phyloP scores from a whole-genome alignment of 2,888 invertebrate genomes.

The Pyrgus malvae region DNA sequence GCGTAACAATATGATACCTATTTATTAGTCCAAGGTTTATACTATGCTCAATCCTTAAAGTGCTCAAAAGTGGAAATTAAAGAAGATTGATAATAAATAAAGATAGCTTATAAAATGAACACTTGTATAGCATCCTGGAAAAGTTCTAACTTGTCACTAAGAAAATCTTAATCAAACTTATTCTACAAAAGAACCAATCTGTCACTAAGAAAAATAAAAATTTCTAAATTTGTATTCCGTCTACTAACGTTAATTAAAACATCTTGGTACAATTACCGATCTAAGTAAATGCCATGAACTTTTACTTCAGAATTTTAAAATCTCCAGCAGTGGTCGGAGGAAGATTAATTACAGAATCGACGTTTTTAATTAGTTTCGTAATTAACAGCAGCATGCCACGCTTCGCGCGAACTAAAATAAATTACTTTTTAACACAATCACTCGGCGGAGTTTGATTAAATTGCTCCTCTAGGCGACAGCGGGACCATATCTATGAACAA shows the following conservation, averaged over 20 bases:
- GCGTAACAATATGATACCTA: too few species aligned
- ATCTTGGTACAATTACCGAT: conserved; percentile 23
- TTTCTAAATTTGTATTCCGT: conserved; percentile 5
- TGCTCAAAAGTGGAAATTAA: too few species aligned
- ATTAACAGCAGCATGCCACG: conserved; percentile 69
- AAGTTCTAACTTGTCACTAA: too few species aligned
- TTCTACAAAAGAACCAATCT: too few species aligned
- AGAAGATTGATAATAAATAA: too few species aligned
- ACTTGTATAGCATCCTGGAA: too few species aligned
- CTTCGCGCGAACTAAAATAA: conserved; percentile 70
- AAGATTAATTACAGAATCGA: conserved; percentile 77
- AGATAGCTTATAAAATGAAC: too few species aligned
- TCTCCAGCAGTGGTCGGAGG: conserved; percentile 32
- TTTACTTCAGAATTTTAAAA: conserved; percentile 30
- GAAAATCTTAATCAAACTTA: too few species aligned
- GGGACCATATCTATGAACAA: not conserved
- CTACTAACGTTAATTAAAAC: conserved; percentile 9
- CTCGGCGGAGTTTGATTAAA: conserved; percentile 56
- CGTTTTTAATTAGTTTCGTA: conserved; percentile 79
- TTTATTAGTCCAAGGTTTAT: too few species aligned
- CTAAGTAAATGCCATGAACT: conserved; percentile 26
- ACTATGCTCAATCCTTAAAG: too few species aligned
- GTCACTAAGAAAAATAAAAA: not conserved
- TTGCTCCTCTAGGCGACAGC: conserved; percentile 32
- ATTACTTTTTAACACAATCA: conserved; percentile 77